Percentiles rank a stretch among this genome's conserved stretches.
These are phyloP conservation scores for Eristalinus sepulchralis DNA, from an alignment of 2,888 invertebrate genomes.

Conservation along the genomic window DNA sequence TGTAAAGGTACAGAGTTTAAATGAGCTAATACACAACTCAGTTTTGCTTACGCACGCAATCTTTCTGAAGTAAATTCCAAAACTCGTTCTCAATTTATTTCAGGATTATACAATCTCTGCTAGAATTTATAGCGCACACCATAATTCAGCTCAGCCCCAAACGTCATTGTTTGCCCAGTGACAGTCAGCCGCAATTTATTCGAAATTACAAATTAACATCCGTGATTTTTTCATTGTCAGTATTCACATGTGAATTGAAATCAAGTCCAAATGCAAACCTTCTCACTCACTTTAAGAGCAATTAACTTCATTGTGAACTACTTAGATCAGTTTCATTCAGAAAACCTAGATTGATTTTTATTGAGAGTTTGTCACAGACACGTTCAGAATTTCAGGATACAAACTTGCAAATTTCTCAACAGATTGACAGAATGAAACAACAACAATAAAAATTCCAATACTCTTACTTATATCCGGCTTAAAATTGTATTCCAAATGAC, in stretches of 20 bases:
- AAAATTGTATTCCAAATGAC: conserved; percentile 1
- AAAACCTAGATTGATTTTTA: background rate
- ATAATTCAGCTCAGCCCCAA: background rate
- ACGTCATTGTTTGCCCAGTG: background rate
- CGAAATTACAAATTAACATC: background rate
- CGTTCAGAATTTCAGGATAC: background rate
- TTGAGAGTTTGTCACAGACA: background rate
- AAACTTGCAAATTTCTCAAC: background rate
- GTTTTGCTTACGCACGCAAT: background rate
- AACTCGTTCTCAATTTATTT: background rate
- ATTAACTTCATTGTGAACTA: background rate
- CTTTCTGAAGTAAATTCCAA: background rate
- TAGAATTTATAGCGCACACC: background rate
- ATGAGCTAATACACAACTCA: background rate
- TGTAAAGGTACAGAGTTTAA: no score
- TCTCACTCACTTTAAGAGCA: background rate
- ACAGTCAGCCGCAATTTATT: background rate
- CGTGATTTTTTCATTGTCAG: background rate
- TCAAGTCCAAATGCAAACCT: background rate
- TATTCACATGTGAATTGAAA: background rate
- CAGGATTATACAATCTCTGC: background rate
- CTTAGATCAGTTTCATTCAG: background rate
- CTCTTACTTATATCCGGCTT: background rate
- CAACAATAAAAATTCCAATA: background rate
- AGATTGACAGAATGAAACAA: background rate